A percentile compares a stretch with the other conserved stretches of the same genome.
Evolutionary conservation across 2,888 invertebrate species (phyloP).

Genomic region (Parnassius mnemosyne): DNA sequence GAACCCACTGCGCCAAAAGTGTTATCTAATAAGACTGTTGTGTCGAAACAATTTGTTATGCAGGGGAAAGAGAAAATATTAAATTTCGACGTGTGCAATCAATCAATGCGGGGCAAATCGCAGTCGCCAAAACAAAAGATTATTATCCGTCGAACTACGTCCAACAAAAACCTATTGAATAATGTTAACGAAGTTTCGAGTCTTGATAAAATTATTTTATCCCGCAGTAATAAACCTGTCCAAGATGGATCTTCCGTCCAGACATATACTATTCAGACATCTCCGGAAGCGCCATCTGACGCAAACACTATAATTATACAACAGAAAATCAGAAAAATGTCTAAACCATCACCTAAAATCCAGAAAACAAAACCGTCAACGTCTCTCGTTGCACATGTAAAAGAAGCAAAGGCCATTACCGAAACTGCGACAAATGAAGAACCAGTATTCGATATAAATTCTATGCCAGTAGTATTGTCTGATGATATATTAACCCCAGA

Average conservation of each 20-base stretch:
- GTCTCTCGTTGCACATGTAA: slow-evolving; percentile 50
- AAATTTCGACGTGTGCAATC: slow-evolving; percentile 68
- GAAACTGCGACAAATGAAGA: slow-evolving; percentile 52
- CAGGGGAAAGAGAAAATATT: slow-evolving; percentile 70
- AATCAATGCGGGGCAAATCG: slow-evolving; percentile 54
- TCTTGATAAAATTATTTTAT: slow-evolving; percentile 68
- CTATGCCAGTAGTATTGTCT: slow-evolving; percentile 87
- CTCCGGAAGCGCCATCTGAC: slow-evolving; percentile 56
- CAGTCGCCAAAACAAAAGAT: slow-evolving; percentile 68
- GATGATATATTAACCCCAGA: slow-evolving; percentile 86
- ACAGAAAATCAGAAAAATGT: slow-evolving; percentile 62
- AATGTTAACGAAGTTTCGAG: slow-evolving; percentile 56
- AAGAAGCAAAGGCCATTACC: slow-evolving; percentile 43
- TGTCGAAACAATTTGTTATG: slow-evolving; percentile 55
- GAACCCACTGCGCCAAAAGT: slow-evolving; percentile 64
- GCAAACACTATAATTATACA: slow-evolving; percentile 65
- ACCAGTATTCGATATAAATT: slow-evolving; percentile 85
- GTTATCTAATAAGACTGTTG: slow-evolving; percentile 43
- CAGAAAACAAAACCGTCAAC: slow-evolving; percentile 58
- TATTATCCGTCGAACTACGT: slow-evolving; percentile 65
- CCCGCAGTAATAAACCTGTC: slow-evolving; percentile 52
- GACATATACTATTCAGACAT: slow-evolving; percentile 68
- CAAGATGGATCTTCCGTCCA: slow-evolving; percentile 64
- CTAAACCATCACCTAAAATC: slow-evolving; percentile 57
- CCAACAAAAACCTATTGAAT: slow-evolving; percentile 58